Base-by-base conservation (phyloP, 2,113 vertebrate species). In the Axis porcinus region DNA sequence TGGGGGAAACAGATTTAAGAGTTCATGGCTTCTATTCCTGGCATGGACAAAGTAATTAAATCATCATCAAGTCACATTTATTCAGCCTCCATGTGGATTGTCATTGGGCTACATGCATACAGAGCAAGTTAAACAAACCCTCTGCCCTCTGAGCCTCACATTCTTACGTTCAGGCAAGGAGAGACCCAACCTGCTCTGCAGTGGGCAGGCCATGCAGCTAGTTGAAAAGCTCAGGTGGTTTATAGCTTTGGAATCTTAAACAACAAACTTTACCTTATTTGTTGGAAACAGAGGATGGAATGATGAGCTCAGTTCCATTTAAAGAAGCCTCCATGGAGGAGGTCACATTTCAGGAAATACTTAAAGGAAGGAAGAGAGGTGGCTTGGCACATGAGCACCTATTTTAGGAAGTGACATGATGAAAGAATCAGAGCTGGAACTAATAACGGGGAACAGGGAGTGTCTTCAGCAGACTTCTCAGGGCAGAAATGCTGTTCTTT, bases 11-110 rank as follows among this genome's bases (percentile, higher is more conserved):
- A 96, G 86, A 96, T 86, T 33, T 97, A 60, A 94, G 92, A 94
- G 93, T 17, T 96, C 28, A 76, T 93, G 16, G 45, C 97, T 97
- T 92, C 45, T 94, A 1, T 97, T 98, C 94, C 85, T 96, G 86
- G 95, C 86, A 55, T 40, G 82, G 86, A 95, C 54, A 91, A 86
- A 84, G 89, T 92, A 60, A 96, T 89, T 58, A 95, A 96, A 95
- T 91, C 84, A 90, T 94, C 47, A 91, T 86, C 74, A 70, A 27
- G 21, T 97, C 87, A 58, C 83, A 91, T 94, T 95, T 96, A 76
- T 74, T 94, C 47, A 67, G 76, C 58, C 70, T 79, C 50, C 70
- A 45, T 54, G 36, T 58, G 62, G 36, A 86, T 6, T 84, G 74
- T 70, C 74, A 64, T 55, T 95, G 92, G 95, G 84, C 74, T 92